Percentiles rank a stretch among this genome's conserved stretches.
Evolutionary conservation across 1,140 invertebrate genomes (phyloP).

Genomic region (Drosophila teissieri): DNA sequence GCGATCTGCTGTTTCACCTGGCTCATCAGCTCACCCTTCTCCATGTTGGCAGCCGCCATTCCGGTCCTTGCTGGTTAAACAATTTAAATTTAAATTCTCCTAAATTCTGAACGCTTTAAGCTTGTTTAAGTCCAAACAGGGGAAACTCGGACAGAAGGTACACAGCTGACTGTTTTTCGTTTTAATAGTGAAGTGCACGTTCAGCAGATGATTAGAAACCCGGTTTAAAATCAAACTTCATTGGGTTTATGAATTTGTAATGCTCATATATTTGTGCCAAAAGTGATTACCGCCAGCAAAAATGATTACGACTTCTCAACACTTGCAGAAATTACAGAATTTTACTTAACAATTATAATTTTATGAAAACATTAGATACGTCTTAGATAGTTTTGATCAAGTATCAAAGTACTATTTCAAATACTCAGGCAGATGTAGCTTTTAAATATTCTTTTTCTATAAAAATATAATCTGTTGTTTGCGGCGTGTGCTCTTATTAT

Average conservation of each 20-base stretch:
- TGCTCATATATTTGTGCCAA: conserved; percentile 43
- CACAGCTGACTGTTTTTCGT: conserved; percentile 3
- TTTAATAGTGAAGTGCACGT: no score
- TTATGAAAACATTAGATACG: conserved; percentile 16
- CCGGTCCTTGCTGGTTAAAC: conserved; percentile 2
- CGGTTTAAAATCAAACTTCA: not conserved
- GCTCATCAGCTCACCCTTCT: conserved; percentile 96
- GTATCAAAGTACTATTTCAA: conserved; percentile 22
- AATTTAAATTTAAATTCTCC: conserved; percentile 15
- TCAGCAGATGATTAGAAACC: no score
- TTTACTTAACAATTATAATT: not conserved
- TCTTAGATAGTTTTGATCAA: conserved; percentile 3
- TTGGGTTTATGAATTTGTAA: conserved; percentile 18
- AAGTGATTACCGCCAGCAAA: conserved; percentile 13
- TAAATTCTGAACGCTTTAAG: conserved; percentile 15
- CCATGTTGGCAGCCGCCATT: conserved; percentile 72
- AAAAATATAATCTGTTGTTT: conserved; percentile 39
- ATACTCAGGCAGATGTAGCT: conserved; percentile 46
- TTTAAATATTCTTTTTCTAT: conserved; percentile 26
- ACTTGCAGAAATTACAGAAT: conserved; percentile 8
- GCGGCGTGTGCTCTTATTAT: conserved; percentile 13
- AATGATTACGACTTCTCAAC: conserved; percentile 10
- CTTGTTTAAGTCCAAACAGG: not conserved
- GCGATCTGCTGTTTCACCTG: conserved; percentile 98
- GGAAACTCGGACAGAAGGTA: not conserved